Conservation (phyloP, 2,113 vertebrate genomes). For the Prunella himalayana region DNA sequence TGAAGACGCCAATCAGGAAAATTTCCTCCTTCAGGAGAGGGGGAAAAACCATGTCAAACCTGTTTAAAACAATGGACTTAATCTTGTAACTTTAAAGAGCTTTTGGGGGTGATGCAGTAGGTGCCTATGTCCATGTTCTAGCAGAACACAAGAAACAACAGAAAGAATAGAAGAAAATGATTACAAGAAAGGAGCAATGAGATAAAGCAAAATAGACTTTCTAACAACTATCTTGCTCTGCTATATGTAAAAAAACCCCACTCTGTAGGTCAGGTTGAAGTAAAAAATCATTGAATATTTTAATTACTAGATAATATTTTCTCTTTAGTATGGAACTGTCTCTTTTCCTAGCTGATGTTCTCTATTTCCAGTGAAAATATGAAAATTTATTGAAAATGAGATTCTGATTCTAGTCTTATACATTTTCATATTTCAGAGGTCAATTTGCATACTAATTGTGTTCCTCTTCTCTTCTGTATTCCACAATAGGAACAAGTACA, state of each 20-base stretch:
- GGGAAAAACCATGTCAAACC: background rate
- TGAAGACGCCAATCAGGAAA: background rate
- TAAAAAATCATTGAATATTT: background rate
- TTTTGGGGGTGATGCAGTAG: background rate
- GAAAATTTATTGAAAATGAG: background rate
- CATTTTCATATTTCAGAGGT: background rate
- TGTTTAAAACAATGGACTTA: background rate
- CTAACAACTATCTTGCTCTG: background rate
- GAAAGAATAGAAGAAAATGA: background rate
- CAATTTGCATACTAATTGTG: background rate
- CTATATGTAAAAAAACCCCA: rapidly evolving
- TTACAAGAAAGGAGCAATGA: background rate
- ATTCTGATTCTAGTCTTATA: background rate
- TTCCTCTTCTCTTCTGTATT: background rate
- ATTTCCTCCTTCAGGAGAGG: background rate
- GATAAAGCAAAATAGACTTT: background rate
- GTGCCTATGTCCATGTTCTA: background rate
- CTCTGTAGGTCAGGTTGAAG: background rate
- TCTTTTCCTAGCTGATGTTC: background rate
- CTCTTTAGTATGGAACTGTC: background rate
- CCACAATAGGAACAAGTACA: background rate
- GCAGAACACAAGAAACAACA: background rate
- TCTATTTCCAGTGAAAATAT: background rate
- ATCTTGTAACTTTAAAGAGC: background rate
- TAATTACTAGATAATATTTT: background rate